These are phyloP conservation scores for Phodopus roborovskii DNA, from an alignment of 2,113 vertebrate species.

Conservation along the genomic window DNA sequence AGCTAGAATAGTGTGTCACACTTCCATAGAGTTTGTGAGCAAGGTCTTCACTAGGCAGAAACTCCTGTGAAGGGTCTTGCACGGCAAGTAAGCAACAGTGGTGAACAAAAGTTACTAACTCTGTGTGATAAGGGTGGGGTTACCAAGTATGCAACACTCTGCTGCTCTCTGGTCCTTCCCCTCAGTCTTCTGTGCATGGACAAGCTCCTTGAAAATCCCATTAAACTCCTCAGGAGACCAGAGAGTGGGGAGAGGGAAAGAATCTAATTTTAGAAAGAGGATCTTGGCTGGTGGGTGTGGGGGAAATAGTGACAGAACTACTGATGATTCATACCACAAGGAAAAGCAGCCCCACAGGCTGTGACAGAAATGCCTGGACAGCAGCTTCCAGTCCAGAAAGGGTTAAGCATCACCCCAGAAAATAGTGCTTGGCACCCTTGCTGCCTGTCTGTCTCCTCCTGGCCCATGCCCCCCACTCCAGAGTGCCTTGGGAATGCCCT, in stretches of 20 bases:
- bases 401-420: conserved; percentile 75
- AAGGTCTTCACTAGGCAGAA: conserved; percentile 88
- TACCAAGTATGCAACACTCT: conserved; percentile 36
- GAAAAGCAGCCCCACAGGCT: conserved; percentile 41
- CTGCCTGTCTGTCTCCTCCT: background rate
- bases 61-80: conserved; percentile 86
- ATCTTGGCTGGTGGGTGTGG: background rate
- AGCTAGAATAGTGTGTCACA: conserved; percentile 88
- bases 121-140: conserved; percentile 69
- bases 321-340: conserved; percentile 5
- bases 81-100: conserved; percentile 84
- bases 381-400: conserved; percentile 17
- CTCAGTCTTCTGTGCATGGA: conserved; percentile 34
- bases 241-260: conserved; percentile 31
- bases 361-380: conserved; percentile 34
- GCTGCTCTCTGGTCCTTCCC: background rate
- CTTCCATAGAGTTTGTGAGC: conserved; percentile 89
- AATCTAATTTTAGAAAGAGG: conserved; percentile 75
- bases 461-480: background rate
- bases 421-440: conserved; percentile 45
- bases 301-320: background rate
- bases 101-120: conserved; percentile 85
- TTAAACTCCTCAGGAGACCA: conserved; percentile 32
- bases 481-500: background rate
- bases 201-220: conserved; percentile 67